These are phyloP conservation scores for Ditula angustiorana DNA, from an alignment of 2,888 invertebrate genomes.

Conservation along the genomic window DNA sequence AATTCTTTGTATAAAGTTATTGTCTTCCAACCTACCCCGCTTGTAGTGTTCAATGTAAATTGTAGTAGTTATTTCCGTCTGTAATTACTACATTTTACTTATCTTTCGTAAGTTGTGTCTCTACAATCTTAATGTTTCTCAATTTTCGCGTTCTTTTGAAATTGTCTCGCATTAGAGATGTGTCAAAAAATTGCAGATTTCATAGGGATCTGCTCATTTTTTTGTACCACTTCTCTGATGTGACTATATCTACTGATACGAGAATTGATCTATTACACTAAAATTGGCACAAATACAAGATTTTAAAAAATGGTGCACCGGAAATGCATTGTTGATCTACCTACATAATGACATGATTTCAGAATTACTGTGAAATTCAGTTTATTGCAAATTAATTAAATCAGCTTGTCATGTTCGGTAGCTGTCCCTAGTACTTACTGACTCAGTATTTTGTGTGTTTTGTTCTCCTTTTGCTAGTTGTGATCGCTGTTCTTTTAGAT, in stretches of 20 bases:
- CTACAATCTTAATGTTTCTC: no score
- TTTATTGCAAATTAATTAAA: neutral
- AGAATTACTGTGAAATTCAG: no score
- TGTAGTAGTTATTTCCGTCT: neutral
- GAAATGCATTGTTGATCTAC: neutral
- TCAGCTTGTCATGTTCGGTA: constrained; percentile 3
- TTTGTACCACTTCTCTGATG: no score
- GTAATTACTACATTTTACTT: neutral
- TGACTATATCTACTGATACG: no score
- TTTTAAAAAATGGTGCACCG: neutral
- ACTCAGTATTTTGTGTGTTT: neutral
- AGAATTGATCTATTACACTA: neutral
- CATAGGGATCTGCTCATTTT: no score
- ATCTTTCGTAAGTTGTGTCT: constrained; percentile 1
- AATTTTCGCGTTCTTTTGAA: no score
- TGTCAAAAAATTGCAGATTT: no score
- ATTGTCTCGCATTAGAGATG: no score
- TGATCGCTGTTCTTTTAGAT: neutral
- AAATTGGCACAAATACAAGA: no score
- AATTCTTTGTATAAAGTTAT: neutral
- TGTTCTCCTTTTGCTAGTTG: neutral
- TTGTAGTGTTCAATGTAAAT: neutral
- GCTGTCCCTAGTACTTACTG: neutral
- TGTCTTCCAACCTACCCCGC: neutral
- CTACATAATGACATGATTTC: neutral